phyloP scores from a whole-genome alignment of 1,140 invertebrate genomes.

The Drosophila parvula region DNA sequence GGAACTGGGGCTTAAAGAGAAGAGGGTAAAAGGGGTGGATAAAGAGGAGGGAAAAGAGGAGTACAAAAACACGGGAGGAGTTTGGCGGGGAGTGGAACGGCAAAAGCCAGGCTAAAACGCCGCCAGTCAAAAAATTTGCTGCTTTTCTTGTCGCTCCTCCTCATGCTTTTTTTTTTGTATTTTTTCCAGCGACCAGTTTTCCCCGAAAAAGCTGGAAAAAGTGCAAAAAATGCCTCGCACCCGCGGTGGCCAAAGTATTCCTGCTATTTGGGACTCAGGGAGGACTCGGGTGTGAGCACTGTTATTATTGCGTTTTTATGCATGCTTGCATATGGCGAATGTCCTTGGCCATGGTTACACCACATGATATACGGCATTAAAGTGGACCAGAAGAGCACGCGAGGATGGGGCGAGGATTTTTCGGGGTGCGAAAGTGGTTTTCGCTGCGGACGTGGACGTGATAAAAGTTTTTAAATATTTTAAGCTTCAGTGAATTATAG shows the following conservation, averaged over 20 bases:
- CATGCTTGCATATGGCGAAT: constrained; percentile 79
- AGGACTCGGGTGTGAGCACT: constrained; percentile 22
- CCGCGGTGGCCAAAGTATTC: constrained; percentile 76
- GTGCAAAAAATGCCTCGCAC: constrained; percentile 65
- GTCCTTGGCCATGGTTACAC: constrained; percentile 77
- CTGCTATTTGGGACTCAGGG: constrained; percentile 30
- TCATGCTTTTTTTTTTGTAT: background rate
- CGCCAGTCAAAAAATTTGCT: constrained; percentile 47
- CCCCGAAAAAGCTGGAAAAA: constrained; percentile 47
- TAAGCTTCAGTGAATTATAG: constrained; percentile 73
- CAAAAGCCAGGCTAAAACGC: constrained; percentile 48
- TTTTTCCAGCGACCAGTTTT: constrained; percentile 22
- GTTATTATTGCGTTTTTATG: constrained; percentile 82
- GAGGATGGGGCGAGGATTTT: constrained; percentile 25
- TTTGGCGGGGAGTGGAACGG: background rate
- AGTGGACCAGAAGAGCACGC: constrained; percentile 47
- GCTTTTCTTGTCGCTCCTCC: constrained; percentile 12
- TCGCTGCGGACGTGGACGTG: constrained; percentile 40
- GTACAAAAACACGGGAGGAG: no score
- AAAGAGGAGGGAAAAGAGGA: background rate
- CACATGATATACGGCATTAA: constrained; percentile 76
- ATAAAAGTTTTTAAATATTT: constrained; percentile 78
- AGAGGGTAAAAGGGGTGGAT: constrained; percentile 9
- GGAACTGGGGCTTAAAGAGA: constrained; percentile 25
- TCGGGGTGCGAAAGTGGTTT: constrained; percentile 56